Percentiles rank a stretch among this genome's conserved stretches.
Evolutionary conservation across 2,113 vertebrate genomes (phyloP).

Genomic region (Epinephelus fuscoguttatus): DNA sequence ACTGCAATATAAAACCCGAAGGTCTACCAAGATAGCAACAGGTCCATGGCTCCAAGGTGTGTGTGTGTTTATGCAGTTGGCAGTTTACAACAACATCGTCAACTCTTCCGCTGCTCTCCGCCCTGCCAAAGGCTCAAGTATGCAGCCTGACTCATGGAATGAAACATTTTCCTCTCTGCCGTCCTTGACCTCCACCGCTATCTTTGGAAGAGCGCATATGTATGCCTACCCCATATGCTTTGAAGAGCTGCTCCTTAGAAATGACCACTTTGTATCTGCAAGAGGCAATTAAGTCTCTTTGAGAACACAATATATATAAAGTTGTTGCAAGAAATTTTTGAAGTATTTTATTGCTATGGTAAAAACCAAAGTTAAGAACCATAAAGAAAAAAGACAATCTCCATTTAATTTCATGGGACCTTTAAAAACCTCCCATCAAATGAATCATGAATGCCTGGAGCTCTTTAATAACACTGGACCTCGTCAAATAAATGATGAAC

Average conservation of each 20-base stretch:
- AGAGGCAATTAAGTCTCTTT: background rate
- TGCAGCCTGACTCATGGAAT: background rate
- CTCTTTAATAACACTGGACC: conserved; percentile 21
- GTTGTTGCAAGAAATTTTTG: background rate
- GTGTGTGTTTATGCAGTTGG: conserved; percentile 32
- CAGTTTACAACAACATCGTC: conserved; percentile 18
- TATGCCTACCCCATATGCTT: background rate
- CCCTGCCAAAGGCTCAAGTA: conserved; percentile 12
- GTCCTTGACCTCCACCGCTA: background rate
- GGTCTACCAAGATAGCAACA: conserved; percentile 20
- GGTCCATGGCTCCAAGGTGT: conserved; percentile 13
- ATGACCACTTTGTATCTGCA: background rate
- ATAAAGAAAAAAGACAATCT: background rate
- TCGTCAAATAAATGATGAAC: conserved; percentile 34
- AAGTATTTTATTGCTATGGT: conserved; percentile 15
- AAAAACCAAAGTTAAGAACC: conserved; percentile 12
- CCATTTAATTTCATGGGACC: conserved; percentile 30
- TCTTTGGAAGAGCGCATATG: background rate
- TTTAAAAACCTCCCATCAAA: conserved; percentile 40
- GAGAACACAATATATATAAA: too few relatives aligned
- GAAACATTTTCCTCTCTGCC: background rate
- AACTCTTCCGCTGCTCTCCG: background rate
- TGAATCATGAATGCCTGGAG: conserved; percentile 37
- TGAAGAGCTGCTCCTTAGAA: background rate
- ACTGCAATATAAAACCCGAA: conserved; percentile 45